Evolutionary conservation across 2,888 invertebrate species (phyloP).

Genomic region (Tetrapedia diversipes): DNA sequence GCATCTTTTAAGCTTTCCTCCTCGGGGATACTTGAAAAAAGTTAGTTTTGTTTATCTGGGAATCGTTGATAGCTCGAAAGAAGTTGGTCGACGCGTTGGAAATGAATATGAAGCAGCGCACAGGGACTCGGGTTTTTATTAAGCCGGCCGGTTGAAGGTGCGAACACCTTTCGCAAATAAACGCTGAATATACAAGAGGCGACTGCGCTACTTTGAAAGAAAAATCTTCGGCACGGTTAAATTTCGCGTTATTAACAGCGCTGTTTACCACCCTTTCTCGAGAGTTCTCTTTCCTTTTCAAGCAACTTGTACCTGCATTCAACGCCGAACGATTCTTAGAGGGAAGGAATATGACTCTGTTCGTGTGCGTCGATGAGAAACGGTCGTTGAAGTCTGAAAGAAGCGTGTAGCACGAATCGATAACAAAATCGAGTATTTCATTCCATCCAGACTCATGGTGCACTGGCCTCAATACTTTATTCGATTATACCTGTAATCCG

Average conservation of each 20-base stretch:
- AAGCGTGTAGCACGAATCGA: not conserved
- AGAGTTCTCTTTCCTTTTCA: no score
- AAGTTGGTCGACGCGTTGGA: constrained; percentile 5
- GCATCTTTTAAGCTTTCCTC: not conserved
- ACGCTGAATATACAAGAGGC: not conserved
- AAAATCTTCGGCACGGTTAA: no score
- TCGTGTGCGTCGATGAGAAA: not conserved
- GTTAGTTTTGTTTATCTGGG: constrained; percentile 1
- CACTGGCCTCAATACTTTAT: not conserved
- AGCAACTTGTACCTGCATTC: no score
- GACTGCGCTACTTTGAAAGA: no score
- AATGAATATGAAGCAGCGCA: not conserved
- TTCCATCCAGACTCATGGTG: not conserved
- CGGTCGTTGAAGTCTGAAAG: not conserved
- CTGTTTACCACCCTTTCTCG: no score
- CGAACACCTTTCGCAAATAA: constrained; percentile 3
- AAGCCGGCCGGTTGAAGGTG: not conserved
- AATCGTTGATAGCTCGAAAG: constrained; percentile 1
- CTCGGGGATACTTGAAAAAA: constrained; percentile 1
- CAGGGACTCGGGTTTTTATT: not conserved
- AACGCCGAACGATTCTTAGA: no score
- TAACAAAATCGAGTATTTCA: constrained; percentile 3
- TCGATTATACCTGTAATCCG: constrained; percentile 25
- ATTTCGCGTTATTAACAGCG: no score
- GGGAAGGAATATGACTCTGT: not conserved